Evolutionary conservation across 2,113 vertebrate species (phyloP).

Genomic region (Zosterops lateralis): DNA sequence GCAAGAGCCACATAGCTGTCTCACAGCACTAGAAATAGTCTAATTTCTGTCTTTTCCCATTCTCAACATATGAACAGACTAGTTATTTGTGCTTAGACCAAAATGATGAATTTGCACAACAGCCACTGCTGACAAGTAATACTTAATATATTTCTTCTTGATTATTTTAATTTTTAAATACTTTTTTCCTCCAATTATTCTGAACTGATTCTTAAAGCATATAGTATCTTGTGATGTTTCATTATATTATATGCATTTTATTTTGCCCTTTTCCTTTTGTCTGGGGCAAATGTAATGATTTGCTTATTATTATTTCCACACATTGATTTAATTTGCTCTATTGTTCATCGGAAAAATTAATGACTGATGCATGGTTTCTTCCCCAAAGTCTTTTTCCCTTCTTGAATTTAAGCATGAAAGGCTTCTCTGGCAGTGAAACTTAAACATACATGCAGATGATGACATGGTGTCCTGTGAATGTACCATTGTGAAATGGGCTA

Average conservation of each 20-base stretch:
- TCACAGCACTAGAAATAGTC: neutral
- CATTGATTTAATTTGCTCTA: conserved; percentile 28
- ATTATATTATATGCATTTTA: neutral
- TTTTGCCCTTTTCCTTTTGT: neutral
- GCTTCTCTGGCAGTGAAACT: neutral
- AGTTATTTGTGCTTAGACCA: neutral
- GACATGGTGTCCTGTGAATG: neutral
- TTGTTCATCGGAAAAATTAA: neutral
- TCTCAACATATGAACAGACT: neutral
- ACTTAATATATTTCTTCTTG: neutral
- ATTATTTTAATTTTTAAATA: neutral
- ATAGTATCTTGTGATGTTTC: neutral
- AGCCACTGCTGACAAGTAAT: neutral
- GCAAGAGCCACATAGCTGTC: neutral
- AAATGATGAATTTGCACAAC: neutral
- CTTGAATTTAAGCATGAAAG: conserved; percentile 8
- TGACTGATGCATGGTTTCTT: neutral
- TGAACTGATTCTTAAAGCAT: neutral
- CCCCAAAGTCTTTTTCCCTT: neutral
- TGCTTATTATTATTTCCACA: conserved; percentile 1
- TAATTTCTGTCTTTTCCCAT: neutral
- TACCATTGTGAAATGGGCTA: neutral
- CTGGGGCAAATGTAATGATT: neutral
- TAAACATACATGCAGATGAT: neutral
- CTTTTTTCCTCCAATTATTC: neutral